Percentiles rank a stretch among this genome's conserved stretches.
Conservation (phyloP, 2,113 vertebrate genomes). For the Blennius ocellaris region DNA sequence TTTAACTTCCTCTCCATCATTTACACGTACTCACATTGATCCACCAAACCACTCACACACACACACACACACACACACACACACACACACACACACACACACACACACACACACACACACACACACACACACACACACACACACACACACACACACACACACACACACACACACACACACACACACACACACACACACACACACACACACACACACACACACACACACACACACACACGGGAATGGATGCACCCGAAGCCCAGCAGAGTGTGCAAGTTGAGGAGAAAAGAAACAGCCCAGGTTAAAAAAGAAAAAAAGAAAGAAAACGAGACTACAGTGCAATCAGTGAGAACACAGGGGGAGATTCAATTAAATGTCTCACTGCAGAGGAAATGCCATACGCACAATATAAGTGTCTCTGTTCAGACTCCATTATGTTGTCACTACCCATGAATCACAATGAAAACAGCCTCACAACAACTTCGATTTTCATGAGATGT, state of each 20-base stretch:
- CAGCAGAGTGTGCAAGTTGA: constrained; percentile 38
- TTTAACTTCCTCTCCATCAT: constrained; percentile 36
- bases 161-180: not conserved
- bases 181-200: not conserved
- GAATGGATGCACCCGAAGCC: constrained; percentile 18
- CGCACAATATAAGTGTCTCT: constrained; percentile 62
- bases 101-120: not conserved
- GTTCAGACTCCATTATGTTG: constrained; percentile 75
- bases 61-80: constrained; percentile 5
- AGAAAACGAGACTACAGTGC: constrained; percentile 45
- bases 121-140: not conserved
- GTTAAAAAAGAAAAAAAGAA: constrained; percentile 70
- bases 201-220: not conserved
- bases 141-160: not conserved
- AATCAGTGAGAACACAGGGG: constrained; percentile 70
- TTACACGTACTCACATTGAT: constrained; percentile 52
- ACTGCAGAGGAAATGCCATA: constrained; percentile 67
- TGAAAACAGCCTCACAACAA: constrained; percentile 64
- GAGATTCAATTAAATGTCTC: constrained; percentile 76
- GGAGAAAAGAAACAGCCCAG: constrained; percentile 65
- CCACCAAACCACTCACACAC: constrained; percentile 24
- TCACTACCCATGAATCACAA: constrained; percentile 74
- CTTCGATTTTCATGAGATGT: constrained; percentile 67
- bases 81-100: not conserved
- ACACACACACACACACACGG: not conserved